Evolutionary conservation across 1,140 invertebrate species (phyloP), one percentile per base, ranked within the genome.

Genomic region (Drosophila novamexicana): DNA sequence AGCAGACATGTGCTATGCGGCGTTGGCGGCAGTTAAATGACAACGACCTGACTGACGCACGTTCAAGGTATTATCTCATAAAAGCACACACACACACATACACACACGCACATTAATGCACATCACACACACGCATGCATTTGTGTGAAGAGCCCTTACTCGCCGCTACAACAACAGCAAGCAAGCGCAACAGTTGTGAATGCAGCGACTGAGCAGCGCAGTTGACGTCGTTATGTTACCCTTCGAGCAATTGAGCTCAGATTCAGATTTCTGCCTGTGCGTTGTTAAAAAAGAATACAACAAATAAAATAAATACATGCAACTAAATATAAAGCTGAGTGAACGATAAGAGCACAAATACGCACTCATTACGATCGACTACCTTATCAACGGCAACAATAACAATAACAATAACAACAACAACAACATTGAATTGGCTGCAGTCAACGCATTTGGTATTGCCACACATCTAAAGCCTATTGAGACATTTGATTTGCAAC

Each of bases 51-150:
- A 53, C 79, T 82, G 88, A 84, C 89, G 81, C 83, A 89, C 83
- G 89, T 91, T 88, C 88, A 91, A 91, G 88, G 88, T 91, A 91
- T 91, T 91, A 91, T 91, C 88, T 84, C 88, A 91, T 81, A 85
- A 80, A 75, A 69, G 80, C 62, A 74, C 50, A 62, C 49, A 67
- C 40, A 63, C 16, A 63, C 39, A 58, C 34, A 59, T 14, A 74
- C 44, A 58, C 62, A 74, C 34, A 54, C 22, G 67, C 44, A 58
- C 57, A 45, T 29, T 37, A 37, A 65, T 44, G 37, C 10, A 56
- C 36, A 40, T 29, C 22, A 29, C 18, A 59, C 7, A 62, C 49
- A 53, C 36, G 53, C 14, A 52, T 53, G 16, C 53, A 39, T 9
- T 18, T 45, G 40, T 75, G 39, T 62, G 54, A 18, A 78, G 47